Evolutionary conservation across 2,888 invertebrate genomes (phyloP).

Genomic region (Drosophila peninsularis): DNA sequence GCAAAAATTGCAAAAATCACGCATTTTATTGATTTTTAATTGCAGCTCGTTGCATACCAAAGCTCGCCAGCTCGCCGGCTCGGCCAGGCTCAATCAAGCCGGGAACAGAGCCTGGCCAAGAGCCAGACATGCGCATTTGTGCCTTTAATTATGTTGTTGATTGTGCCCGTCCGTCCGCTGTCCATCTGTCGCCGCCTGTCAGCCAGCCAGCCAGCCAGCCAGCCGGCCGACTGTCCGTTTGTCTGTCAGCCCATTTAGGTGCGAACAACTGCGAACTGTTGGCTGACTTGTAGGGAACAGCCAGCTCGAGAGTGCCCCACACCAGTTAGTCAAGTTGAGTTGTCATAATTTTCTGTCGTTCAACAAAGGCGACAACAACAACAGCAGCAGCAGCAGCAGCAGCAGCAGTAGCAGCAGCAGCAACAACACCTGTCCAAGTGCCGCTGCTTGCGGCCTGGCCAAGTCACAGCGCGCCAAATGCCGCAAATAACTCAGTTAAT

Average conservation of each 20-base stretch:
- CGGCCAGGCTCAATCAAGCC: constrained; percentile 28
- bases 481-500: constrained; percentile 80
- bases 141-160: constrained; percentile 80
- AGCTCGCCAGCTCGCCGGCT: constrained; percentile 13
- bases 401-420: constrained; percentile 2
- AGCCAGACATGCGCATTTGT: constrained; percentile 73
- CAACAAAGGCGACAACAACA: constrained; percentile 57
- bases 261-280: constrained; percentile 56
- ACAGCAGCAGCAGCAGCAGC: constrained; percentile 21
- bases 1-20: constrained; percentile 79
- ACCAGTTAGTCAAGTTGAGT: constrained; percentile 80
- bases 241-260: constrained; percentile 68
- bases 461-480: constrained; percentile 72
- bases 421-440: constrained; percentile 56
- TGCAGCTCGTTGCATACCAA: constrained; percentile 80
- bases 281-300: constrained; percentile 63
- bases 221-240: constrained; percentile 6
- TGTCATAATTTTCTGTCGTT: constrained; percentile 80
- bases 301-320: constrained; percentile 40
- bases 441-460: constrained; percentile 28
- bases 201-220: constrained; percentile 25
- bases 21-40: constrained; percentile 82
- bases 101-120: constrained; percentile 38
- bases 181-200: constrained; percentile 24
- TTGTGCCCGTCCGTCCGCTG: constrained; percentile 42